phyloP scores from a whole-genome alignment of 2,888 invertebrate species.

The Cremastinae sp. region DNA sequence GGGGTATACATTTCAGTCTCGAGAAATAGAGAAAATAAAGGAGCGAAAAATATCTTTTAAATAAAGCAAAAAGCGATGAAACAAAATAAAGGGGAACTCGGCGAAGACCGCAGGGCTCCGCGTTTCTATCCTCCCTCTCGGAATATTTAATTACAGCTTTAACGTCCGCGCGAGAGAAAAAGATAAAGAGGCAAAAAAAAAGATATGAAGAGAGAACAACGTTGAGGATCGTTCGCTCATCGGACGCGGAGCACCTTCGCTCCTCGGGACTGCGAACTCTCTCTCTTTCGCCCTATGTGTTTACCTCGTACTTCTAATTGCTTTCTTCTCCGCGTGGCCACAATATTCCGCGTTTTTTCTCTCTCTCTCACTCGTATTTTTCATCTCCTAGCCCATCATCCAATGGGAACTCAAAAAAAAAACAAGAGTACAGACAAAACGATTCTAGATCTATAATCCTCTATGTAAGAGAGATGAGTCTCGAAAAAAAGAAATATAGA shows the following conservation, averaged over 20 bases:
- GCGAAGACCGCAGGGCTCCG: conserved; percentile 52
- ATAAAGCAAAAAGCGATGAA: conserved; percentile 9
- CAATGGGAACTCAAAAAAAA: conserved; percentile 32
- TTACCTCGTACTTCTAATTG: conserved; percentile 80
- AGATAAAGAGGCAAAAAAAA: too few relatives aligned
- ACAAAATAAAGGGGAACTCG: conserved; percentile 27
- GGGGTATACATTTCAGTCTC: conserved; percentile 16
- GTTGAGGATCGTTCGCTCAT: conserved; percentile 56
- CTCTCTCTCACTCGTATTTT: conserved; percentile 21
- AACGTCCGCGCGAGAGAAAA: conserved; percentile 60
- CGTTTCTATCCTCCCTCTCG: conserved; percentile 64
- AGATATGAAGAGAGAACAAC: conserved; percentile 74
- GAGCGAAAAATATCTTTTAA: conserved; percentile 42
- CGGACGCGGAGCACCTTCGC: conserved; percentile 60
- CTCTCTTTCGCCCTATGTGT: conserved; percentile 71
- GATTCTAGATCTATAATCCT: conserved; percentile 50
- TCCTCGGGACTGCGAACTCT: conserved; percentile 62
- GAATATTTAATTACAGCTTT: conserved; percentile 78
- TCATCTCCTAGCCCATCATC: conserved; percentile 57
- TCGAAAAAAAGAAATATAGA: conserved; percentile 10
- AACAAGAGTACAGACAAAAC: conserved; percentile 24
- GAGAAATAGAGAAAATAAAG: conserved; percentile 38
- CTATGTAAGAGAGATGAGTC: conserved; percentile 17
- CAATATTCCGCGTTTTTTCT: conserved; percentile 38
- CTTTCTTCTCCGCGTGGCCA: conserved; percentile 63